A percentile compares a stretch with the other conserved stretches of the same genome.
These are phyloP conservation scores for Embiotoca jacksoni DNA, from an alignment of 2,113 vertebrate genomes.

Conservation along the genomic window DNA sequence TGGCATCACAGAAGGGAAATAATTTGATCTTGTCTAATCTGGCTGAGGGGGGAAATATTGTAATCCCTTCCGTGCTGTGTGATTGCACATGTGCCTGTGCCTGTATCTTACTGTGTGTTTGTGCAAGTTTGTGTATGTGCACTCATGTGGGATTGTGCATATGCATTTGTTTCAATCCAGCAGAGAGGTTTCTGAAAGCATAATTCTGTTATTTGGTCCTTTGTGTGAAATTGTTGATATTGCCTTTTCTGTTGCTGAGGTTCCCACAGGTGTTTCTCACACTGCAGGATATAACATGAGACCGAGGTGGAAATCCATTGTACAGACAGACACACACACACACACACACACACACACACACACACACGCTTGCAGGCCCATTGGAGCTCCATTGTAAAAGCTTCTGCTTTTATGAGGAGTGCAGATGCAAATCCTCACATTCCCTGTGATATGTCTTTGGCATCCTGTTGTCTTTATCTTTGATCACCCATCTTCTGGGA, in stretches of 20 bases:
- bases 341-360: not conserved
- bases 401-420: constrained; percentile 70
- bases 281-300: constrained; percentile 63
- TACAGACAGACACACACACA: constrained; percentile 1
- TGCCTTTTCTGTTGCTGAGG: constrained; percentile 56
- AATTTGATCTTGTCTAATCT: constrained; percentile 87
- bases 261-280: constrained; percentile 70
- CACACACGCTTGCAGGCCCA: constrained; percentile 28
- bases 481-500: constrained; percentile 79
- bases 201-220: constrained; percentile 64
- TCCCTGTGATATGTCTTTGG: constrained; percentile 71
- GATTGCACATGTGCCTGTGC: constrained; percentile 45
- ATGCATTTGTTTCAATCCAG: constrained; percentile 52
- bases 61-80: constrained; percentile 75
- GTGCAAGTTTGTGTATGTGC: constrained; percentile 51
- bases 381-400: constrained; percentile 66
- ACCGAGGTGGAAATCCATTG: constrained; percentile 69
- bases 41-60: constrained; percentile 74
- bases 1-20: constrained; percentile 79
- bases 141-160: constrained; percentile 39
- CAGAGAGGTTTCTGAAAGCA: constrained; percentile 59
- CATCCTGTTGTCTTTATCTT: constrained; percentile 71
- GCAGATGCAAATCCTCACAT: constrained; percentile 82
- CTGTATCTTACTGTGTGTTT: constrained; percentile 47
- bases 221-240: constrained; percentile 64